Base-by-base conservation (phyloP, 2,888 invertebrate genomes). In the Serrognathus titanus region DNA sequence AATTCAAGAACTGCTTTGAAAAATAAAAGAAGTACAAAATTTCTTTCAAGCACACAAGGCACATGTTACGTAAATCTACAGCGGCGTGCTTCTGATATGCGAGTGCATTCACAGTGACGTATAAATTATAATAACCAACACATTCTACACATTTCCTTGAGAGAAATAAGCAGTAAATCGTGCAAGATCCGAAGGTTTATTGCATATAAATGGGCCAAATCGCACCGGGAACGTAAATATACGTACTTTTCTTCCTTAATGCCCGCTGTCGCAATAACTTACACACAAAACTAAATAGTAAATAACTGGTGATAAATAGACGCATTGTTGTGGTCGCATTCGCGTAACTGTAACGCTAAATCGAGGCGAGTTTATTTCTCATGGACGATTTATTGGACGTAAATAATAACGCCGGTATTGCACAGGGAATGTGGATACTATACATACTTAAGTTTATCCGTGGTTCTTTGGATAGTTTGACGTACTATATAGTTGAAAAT, bases 131-230 rank as follows among this genome's bases (percentile, higher is more conserved):
- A 43, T 43, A 43, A 16, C 43, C 43, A 43, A 43, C 43, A 43
- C 43, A 11, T 43, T 43, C 43, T 11, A 9, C 43, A 43, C 38
- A 51, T 51, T 51, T 51, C 51, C 51, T 51, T 51, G 39, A 51
- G 40, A 24, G 11, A 51, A 51, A 38, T 51, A 51, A 16, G 38
- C 38, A 43, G 51, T 51, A 51, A 51, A 51, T 52, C 52, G 52
- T 52, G 52, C 52, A 11, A 52, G 45, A 45, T 52, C 52, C 52
- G 45, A 52, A 52, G 52, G 45, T 52, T 52, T 52, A 43, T 52
- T 43, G 45, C 52, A 38, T 40, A 40, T 51, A 51, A 51, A 51
- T 51, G 51, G 38, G 51, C 51, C 38, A 51, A 51, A 38, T 51
- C 51, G 40, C 51, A 40, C 41, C 51, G 40, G 13, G 51, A 51